These are phyloP conservation scores for Zapornia atra DNA, from an alignment of 2,113 vertebrate species.

Conservation along the genomic window DNA sequence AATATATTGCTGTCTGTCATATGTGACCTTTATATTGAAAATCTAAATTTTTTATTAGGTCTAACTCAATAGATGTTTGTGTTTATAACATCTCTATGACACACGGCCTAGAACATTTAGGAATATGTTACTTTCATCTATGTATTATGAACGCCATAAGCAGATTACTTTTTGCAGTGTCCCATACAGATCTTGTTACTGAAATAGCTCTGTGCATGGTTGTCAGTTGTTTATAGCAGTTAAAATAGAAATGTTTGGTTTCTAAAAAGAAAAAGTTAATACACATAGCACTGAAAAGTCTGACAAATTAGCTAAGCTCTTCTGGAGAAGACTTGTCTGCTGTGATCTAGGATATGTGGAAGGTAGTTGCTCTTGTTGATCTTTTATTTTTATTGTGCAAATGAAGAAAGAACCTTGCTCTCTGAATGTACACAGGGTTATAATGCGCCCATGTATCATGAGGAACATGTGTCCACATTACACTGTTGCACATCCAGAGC, in stretches of 20 bases:
- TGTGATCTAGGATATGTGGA: not conserved
- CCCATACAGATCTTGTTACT: not conserved
- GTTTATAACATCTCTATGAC: not conserved
- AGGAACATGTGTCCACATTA: not conserved
- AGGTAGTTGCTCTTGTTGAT: not conserved
- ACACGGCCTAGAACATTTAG: not conserved
- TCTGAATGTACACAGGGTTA: not conserved
- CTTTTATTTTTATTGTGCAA: not conserved
- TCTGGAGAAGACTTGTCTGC: not conserved
- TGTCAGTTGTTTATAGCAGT: not conserved
- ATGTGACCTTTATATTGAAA: not conserved
- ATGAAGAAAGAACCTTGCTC: not conserved
- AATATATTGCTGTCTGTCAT: not conserved
- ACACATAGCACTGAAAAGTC: not conserved
- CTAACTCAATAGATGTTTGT: not conserved
- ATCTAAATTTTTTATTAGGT: not conserved
- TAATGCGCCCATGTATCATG: fast-evolving
- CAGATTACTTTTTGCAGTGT: not conserved
- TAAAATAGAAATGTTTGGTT: not conserved
- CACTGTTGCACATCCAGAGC: not conserved
- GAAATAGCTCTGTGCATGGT: not conserved
- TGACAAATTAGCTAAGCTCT: not conserved
- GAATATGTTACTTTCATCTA: not conserved
- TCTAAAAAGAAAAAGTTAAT: not conserved
- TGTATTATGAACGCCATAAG: not conserved